Evolutionary conservation across 2,797 vertebrate species (phyloP), one percentile per base, ranked within the genome.

Genomic region (Megaceryle alcyon): DNA sequence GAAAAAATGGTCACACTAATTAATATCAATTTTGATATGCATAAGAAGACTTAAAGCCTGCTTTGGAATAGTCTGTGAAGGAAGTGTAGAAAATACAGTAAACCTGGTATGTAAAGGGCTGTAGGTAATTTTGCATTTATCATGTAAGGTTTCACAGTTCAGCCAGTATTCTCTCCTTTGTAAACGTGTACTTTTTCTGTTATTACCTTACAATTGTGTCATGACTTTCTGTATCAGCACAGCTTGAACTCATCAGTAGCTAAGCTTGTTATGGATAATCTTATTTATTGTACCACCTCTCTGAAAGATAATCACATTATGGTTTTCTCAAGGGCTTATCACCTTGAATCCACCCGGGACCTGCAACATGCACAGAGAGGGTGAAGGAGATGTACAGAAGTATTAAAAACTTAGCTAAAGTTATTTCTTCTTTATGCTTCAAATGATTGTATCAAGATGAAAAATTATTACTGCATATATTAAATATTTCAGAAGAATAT

Each of bases 251-350:
- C 86, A 81, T 96, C 59, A 59, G 94, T 33, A 81, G 80, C 86
- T 97, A 96, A 97, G 94, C 91, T 92, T 97, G 93, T 95, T 95
- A 96, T 79, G 68, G 90, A 94, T 97, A 97, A 97, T 97, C 94
- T 94, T 92, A 95, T 97, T 97, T 97, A 96, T 92, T 79, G 86
- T 87, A 91, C 80, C 81, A 89, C 80, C 48, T 86, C 77, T 88
- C 84, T 96, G 68, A 71, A 90, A 91, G 92, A 91, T 93, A 97
- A 97, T 95, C 84, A 92, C 56, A 93, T 97, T 96, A 95, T 21
- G n/a, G 60, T 79, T 94, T 92, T 92, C 97, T 94, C 95, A 97
- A 96, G 94, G 90, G 95, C 85, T 97, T 96, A 88, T 95, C 96
- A 97, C 95, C 96, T 97, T 97, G 97, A 95, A 96, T 92, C 76